phyloP scores from a whole-genome alignment of 2,797 vertebrate species.

The Manis pentadactyla region DNA sequence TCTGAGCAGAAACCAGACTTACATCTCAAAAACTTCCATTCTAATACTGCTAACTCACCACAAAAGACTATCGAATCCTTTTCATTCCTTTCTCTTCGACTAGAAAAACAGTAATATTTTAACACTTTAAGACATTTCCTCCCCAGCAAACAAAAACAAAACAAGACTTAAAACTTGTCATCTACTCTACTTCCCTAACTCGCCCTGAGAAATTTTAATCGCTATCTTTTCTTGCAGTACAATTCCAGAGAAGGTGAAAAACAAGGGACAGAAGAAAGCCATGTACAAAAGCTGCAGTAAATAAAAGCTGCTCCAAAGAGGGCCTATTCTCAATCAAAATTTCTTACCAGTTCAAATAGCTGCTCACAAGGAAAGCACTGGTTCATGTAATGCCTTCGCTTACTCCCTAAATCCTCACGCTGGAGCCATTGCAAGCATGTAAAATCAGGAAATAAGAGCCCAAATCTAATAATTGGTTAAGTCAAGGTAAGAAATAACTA shows the following conservation, averaged over 20 bases:
- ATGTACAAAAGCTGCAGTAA: not conserved
- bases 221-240: not conserved
- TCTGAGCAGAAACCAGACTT: conserved; percentile 35
- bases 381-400: not conserved
- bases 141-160: conserved; percentile 21
- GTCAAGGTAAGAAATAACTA: not conserved
- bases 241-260: conserved; percentile 48
- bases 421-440: not conserved
- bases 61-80: conserved; percentile 42
- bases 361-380: not conserved
- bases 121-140: conserved; percentile 13
- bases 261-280: not conserved
- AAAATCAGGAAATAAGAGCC: not conserved
- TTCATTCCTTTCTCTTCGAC: conserved; percentile 43
- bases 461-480: not conserved
- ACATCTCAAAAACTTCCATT: conserved; percentile 43
- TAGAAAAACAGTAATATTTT: conserved; percentile 12
- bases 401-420: not conserved
- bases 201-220: not conserved
- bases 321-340: conserved; percentile 10
- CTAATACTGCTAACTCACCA: conserved; percentile 7
- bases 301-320: conserved; percentile 2
- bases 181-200: conserved; percentile 18
- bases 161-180: conserved; percentile 19
- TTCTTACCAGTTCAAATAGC: conserved; percentile 23